A percentile compares a stretch with the other conserved stretches of the same genome.
These are phyloP conservation scores for Origma solitaria DNA, from an alignment of 2,113 vertebrate genomes.

Conservation along the genomic window DNA sequence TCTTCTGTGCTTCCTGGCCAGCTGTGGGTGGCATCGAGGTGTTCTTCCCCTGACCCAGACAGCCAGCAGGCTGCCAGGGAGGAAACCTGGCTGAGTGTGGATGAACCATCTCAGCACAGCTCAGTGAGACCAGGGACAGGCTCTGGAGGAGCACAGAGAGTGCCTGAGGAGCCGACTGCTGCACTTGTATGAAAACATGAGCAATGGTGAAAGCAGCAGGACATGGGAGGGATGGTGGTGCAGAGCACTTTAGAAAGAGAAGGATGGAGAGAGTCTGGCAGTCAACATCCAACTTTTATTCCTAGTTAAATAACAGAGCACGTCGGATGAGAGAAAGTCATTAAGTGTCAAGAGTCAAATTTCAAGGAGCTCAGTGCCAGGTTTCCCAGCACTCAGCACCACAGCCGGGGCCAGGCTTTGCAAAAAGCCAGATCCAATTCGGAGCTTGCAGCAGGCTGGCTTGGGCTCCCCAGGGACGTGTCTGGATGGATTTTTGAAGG, in stretches of 20 bases:
- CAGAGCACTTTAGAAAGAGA: conserved; percentile 13
- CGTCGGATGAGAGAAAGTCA: not conserved
- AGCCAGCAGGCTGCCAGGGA: not conserved
- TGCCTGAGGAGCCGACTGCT: fast-evolving
- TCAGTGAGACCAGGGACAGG: not conserved
- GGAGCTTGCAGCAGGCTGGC: not conserved
- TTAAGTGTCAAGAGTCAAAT: conserved; percentile 35
- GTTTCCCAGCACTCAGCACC: conserved; percentile 23
- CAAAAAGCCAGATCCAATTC: not conserved
- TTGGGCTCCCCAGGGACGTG: not conserved
- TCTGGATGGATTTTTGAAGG: not conserved
- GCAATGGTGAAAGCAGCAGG: conserved; percentile 32
- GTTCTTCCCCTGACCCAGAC: not conserved
- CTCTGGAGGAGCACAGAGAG: not conserved
- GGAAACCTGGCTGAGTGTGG: not conserved
- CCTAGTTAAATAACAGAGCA: conserved; percentile 30
- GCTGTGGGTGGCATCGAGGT: fast-evolving
- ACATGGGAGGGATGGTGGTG: conserved; percentile 5
- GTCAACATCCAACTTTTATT: not conserved
- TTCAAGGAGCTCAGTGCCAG: conserved; percentile 12
- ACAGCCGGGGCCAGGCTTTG: not conserved
- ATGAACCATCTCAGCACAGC: not conserved
- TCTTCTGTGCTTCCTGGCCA: not conserved
- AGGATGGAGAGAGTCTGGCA: conserved; percentile 23
- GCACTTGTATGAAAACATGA: conserved; percentile 6